These are phyloP conservation scores for Melinopterus prodromus DNA, from an alignment of 2,888 invertebrate species.

Conservation along the genomic window DNA sequence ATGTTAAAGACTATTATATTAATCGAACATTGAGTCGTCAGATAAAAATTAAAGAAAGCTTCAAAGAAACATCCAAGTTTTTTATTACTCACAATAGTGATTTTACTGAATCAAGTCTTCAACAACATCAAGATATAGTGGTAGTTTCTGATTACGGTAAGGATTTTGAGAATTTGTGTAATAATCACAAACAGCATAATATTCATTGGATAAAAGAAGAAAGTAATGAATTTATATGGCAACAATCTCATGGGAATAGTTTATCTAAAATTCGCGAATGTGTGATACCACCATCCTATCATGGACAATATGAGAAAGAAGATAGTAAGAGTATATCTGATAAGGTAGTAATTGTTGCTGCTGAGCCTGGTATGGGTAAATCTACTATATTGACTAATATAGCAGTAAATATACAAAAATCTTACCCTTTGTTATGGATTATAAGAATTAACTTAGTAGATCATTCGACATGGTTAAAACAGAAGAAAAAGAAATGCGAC, in stretches of 20 bases:
- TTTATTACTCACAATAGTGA: background rate
- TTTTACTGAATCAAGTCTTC: background rate
- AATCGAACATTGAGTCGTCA: constrained; percentile 4
- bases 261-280: background rate
- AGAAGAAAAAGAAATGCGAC: background rate
- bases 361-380: constrained; percentile 16
- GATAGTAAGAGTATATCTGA: constrained; percentile 5
- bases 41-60: constrained; percentile 11
- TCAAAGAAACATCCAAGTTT: background rate
- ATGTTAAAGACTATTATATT: constrained; percentile 14
- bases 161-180: background rate
- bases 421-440: constrained; percentile 4
- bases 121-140: constrained; percentile 11
- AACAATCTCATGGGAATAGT: constrained; percentile 18
- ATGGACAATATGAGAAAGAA: background rate
- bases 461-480: background rate
- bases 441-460: constrained; percentile 20
- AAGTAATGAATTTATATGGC: constrained; percentile 20
- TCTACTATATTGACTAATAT: constrained; percentile 13
- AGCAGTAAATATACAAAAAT: background rate
- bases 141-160: constrained; percentile 14
- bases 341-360: constrained; percentile 20
- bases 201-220: constrained; percentile 25
- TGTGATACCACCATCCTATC: background rate
- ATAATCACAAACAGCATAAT: constrained; percentile 1